Evolutionary conservation across 2,797 vertebrate species (phyloP), one percentile per base, ranked within the genome.

Genomic region (Cyclopterus lumpus): DNA sequence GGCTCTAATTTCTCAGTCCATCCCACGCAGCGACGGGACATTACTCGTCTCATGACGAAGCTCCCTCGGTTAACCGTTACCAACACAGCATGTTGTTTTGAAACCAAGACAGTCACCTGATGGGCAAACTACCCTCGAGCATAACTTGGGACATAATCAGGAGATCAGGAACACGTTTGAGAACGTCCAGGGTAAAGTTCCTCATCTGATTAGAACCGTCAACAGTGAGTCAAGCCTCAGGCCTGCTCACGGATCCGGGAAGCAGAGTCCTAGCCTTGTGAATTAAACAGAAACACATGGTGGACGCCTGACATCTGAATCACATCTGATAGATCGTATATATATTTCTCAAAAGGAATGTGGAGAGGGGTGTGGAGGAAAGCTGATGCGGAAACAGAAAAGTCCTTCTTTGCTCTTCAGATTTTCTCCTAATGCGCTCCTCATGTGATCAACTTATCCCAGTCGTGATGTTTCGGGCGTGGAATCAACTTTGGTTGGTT

Each of bases 281-380:
- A 75, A 78, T 79, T 73, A 28, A 81, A 53, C 14, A 78, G 58
- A 81, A 88, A 57, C 82, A 73, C 71, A 61, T 67, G 80, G 36
- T 36, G 40, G 48, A 72, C 55, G 44, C n/a, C 59, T 18, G 30
- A 86, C 78, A 82, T 84, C 72, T 90, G 84, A 75, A 75, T 71
- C 85, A 69, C n/a, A 81, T 81, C 46, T 60, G 68, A 55, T 51
- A 34, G 6, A 51, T 75, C 38, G 70, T 44, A 42, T 34, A 72
- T 44, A 42, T 34, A 63, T 18, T 22, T 69, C 44, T 67, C 67
- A 38, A 67, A 79, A 75, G 8, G 10, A 75, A 79, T 75, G 67
- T 42, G 48, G 83, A 22, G 62, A 4, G 40, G 15, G 34, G 9
- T 2, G 30, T 67, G 40, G 0, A 18, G n/a, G n/a, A 51, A 34